Base-by-base conservation (phyloP, 2,888 invertebrate species). In the Sycophila texana region DNA sequence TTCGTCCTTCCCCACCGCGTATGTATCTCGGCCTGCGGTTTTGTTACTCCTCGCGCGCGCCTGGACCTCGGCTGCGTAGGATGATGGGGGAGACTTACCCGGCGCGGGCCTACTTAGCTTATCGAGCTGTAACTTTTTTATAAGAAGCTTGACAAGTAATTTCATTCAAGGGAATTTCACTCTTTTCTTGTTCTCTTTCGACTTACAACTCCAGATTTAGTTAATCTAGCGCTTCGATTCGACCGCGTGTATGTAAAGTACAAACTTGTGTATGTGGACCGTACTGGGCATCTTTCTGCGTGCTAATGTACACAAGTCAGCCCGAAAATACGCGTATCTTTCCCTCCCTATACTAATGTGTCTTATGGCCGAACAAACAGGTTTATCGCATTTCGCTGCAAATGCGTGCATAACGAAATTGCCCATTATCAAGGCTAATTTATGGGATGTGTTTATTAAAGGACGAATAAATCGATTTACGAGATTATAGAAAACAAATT, bases 11-110 rank as follows among this genome's bases (percentile, higher is more conserved):
- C 18, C 26, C 53, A 13, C 18, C 53, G 49, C 58, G 47, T 51
- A 30, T 68, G 47, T 22, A 51, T 74, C 79, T 22, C 72, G 80
- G 87, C 87, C 39, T 87, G 88, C 86, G 88, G 88, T 88, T 87
- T 70, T 22, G 10, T 70, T 83, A 10, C 83, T 85, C 83, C 87
- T 85, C 85, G 86, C 86, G 1, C 39, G 26, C 87, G 85, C 30
- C 13, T n/a, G 68, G 86, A 83, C 84, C 86, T 86, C n/a, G 18
- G 86, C 86, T 39, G 88, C 89, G 89, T 87, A 88, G 89, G 88
- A 87, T 84, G 88, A 86, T 10, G 10, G 39, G 39, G 10, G 39
- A 39, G 39, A 39, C 1, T 39, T 39, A 10, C 10, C 39, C 39
- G 10, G 39, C 10, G 10, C 39, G 39, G 10, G 10, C 10, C 39